Evolutionary conservation across 1,140 invertebrate species (phyloP).

Genomic region (Ruditapes philippinarum): DNA sequence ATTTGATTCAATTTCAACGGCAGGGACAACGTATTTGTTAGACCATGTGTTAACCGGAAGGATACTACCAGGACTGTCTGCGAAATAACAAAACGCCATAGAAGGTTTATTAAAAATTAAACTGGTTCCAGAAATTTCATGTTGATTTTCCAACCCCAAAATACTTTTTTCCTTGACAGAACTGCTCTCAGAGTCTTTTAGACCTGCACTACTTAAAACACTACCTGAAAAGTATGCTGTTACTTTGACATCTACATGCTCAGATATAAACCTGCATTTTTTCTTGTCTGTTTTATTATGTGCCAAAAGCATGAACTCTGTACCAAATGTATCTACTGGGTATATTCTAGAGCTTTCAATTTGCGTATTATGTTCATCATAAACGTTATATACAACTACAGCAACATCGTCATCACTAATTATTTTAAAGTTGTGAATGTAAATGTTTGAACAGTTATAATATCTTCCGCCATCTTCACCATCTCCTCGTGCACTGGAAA

Average conservation of each 20-base stretch:
- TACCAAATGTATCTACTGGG: conserved; percentile 23
- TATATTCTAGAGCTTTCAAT: neutral
- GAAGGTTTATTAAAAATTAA: conserved; percentile 11
- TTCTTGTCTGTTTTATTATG: neutral
- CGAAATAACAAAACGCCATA: neutral
- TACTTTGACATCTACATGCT: neutral
- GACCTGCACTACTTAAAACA: neutral
- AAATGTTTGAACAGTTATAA: neutral
- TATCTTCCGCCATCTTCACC: neutral
- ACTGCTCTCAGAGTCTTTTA: too few species aligned
- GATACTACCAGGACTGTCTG: neutral
- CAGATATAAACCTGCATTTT: neutral
- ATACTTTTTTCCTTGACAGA: too few species aligned
- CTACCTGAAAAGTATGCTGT: neutral
- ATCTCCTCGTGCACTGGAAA: too few species aligned
- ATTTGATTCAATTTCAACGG: neutral
- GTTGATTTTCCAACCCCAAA: too few species aligned
- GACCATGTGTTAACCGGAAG: neutral
- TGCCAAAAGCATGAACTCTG: conserved; percentile 23
- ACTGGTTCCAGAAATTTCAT: neutral
- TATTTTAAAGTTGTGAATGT: neutral
- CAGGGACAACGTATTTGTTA: conserved; percentile 9
- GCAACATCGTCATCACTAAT: conserved; percentile 51
- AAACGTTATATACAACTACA: conserved; percentile 3
- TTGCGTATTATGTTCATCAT: too few species aligned